Evolutionary conservation across 2,797 vertebrate genomes (phyloP).

Genomic region (Odontamblyopus lacepedii): DNA sequence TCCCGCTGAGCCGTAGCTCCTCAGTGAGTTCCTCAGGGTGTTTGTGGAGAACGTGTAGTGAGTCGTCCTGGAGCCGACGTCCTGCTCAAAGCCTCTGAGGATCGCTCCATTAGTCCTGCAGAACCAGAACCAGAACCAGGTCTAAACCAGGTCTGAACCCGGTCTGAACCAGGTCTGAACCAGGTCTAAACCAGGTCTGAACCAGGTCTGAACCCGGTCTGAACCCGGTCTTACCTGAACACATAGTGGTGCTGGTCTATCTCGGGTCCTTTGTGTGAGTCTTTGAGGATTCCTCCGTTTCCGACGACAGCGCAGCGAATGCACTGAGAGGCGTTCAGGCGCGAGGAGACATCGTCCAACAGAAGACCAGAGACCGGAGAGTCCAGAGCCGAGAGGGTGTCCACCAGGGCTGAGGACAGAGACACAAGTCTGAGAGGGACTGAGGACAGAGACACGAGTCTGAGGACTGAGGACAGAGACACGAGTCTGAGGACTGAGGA

Average conservation of each 20-base stretch:
- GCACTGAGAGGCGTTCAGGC: constrained; percentile 43
- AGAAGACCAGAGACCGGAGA: constrained; percentile 64
- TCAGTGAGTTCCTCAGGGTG: constrained; percentile 81
- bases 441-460: no score
- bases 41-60: constrained; percentile 86
- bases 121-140: not conserved
- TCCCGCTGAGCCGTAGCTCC: constrained; percentile 56
- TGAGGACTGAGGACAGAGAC: no score
- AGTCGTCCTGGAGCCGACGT: constrained; percentile 81
- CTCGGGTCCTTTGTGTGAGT: constrained; percentile 75
- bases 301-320: constrained; percentile 82
- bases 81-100: constrained; percentile 73
- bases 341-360: constrained; percentile 69
- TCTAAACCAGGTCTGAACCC: not conserved
- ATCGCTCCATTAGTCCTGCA: constrained; percentile 82
- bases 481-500: no score
- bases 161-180: not conserved
- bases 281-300: constrained; percentile 82
- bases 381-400: constrained; percentile 74
- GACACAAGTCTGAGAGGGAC: no score
- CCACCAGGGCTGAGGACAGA: constrained; percentile 63
- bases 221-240: constrained; percentile 74
- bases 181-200: not conserved
- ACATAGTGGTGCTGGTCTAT: constrained; percentile 83
- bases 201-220: not conserved